Evolutionary conservation across 2,888 invertebrate species (phyloP), one percentile per base, ranked within the genome.

Genomic region (Pogonocherus hispidulus): DNA sequence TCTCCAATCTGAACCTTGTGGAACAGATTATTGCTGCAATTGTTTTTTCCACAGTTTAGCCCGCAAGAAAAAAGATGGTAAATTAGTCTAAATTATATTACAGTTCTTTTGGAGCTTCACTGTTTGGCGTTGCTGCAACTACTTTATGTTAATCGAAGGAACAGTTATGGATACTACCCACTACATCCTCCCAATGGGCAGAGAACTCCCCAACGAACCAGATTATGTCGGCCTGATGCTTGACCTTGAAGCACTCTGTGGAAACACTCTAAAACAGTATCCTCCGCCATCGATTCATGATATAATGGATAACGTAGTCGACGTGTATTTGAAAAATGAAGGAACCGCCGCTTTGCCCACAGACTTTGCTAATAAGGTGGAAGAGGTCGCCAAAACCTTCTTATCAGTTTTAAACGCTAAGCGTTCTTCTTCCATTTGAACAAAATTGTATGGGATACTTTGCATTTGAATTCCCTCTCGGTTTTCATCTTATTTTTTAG

Each of bases 101-200:
- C 85, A 92, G 91, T 91, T 90, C 63, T 93, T 93, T 85, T 91
- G 91, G 84, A 91, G 93, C 84, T 90, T 90, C 81, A 90, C 94
- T 66, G 93, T 95, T 19, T 95, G 94, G 94, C 91, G 94, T 67
- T 95, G 94, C 87, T 94, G 94, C 87, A 94, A 94, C 85, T 95
- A 93, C 86, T 87, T 95, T 77, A 92, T 92, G 51, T 88, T 94
- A 81, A 90, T 93, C 55, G 90, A 91, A 76, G 91, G 92, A 82
- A 91, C 92, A 32, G 84, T 91, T 71, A 89, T 90, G 63, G 89
- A 88, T 73, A 86, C 91, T 64, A 88, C 91, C 23, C 92, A 92
- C 49, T 92, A 91, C 85, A 90, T 92, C 75, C 87, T 92, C 79
- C 90, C 91, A 1, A 87, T 83, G 57, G 79, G 79, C 14, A 66